Conservation (phyloP, 2,113 vertebrate species). For the Prunella fulvescens region DNA sequence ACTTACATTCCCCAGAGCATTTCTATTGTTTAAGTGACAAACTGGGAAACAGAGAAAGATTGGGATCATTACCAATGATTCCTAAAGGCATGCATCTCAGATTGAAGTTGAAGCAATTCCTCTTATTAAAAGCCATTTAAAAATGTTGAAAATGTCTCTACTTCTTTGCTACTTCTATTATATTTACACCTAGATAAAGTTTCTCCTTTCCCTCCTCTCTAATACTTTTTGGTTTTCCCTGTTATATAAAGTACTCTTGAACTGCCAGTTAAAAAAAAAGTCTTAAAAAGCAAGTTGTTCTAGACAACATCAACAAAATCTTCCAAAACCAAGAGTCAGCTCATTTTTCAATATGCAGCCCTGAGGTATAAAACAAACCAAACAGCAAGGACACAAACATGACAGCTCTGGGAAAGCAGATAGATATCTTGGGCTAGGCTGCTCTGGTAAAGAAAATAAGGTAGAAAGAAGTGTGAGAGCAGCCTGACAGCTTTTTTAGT, state of each 20-base stretch:
- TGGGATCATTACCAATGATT: not conserved
- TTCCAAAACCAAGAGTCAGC: not conserved
- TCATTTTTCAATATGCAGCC: not conserved
- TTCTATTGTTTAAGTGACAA: slow-evolving; percentile 30
- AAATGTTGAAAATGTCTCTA: slow-evolving; percentile 32
- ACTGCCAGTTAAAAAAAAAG: not conserved
- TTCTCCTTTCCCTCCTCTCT: not conserved
- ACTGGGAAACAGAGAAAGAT: slow-evolving; percentile 9
- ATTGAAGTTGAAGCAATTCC: not conserved
- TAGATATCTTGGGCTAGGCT: not conserved
- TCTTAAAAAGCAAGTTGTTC: not conserved
- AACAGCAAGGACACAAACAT: not conserved
- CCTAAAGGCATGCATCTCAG: slow-evolving; percentile 8
- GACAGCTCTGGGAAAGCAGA: not conserved
- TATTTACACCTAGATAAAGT: not conserved
- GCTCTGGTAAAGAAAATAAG: not conserved
- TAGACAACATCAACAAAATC: not conserved
- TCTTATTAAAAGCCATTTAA: slow-evolving; percentile 16
- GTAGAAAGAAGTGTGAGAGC: not conserved
- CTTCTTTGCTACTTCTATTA: slow-evolving; percentile 1
- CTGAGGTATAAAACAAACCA: not conserved
- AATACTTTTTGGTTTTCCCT: not conserved
- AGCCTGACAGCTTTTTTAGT: not conserved
- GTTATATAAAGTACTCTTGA: not conserved
- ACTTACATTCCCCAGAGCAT: not conserved